Base-by-base conservation (phyloP, 2,888 invertebrate species). In the Toxonevra muliebris region DNA sequence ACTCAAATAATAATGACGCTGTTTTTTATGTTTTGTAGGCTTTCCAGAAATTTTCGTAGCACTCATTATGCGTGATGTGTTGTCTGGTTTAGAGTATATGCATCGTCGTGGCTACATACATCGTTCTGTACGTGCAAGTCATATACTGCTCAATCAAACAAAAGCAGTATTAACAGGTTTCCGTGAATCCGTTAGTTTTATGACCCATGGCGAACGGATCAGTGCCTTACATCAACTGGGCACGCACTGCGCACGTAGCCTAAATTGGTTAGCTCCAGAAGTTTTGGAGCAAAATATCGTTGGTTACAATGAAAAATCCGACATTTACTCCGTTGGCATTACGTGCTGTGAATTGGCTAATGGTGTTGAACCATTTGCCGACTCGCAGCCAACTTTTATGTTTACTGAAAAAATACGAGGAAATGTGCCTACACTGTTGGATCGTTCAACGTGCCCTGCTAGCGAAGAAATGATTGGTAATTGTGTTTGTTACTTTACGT, bases 211-310 rank as follows among this genome's bases (percentile, higher is more conserved):
- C 1, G 88, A 88, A 75, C 88, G 92, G 79, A 89, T 90, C 76
- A 87, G 87, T 71, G 88, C 87, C 20, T 88, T 96, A 42, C 93
- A 94, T 84, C 90, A 90, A 53, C 91, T 95, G 81, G 94, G 95
- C 0, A 87, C 89, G 0, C 92, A 92, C 79, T 84, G 86, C 13
- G 75, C 75, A 50, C 79, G 81, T 17, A 88, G 89, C 71, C 86
- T 97, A 7, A 93, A 94, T 85, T 97, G 96, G 95, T 88, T 96
- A 13, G 96, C 96, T 78, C 97, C 97, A 0, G 97, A 97, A 84
- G 86, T 97, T 11, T 86, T 97, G 52, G 93, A 94, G 85, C 97
- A 97, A 88, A 94, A 95, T 85, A 86, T 95, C 48, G 88, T 89
- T 78, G 97, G 97, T 3, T 97, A 96, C 83, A 93, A 93, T 79